phyloP scores from a whole-genome alignment of 2,113 vertebrate genomes.

The Neogale vison region DNA sequence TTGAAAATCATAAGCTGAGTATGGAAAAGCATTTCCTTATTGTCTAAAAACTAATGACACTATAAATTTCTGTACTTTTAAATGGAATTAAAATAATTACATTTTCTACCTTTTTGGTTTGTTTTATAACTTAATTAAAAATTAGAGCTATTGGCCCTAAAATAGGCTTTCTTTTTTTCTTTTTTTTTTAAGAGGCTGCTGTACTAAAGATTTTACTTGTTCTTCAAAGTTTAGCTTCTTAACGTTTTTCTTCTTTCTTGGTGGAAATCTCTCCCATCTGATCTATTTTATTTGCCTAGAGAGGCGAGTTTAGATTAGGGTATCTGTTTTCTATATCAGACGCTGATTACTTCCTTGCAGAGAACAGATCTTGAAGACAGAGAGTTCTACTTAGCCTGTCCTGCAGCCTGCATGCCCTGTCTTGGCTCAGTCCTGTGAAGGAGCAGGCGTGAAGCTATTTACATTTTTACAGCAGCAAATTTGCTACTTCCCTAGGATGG shows the following conservation, averaged over 20 bases:
- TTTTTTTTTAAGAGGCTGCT: constrained; percentile 48
- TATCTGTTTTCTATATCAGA: neutral
- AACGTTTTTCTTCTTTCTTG: neutral
- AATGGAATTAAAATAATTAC: neutral
- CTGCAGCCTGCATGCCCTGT: neutral
- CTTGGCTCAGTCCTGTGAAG: neutral
- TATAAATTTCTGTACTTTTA: neutral
- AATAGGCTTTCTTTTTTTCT: neutral
- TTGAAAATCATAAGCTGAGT: neutral
- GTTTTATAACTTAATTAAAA: neutral
- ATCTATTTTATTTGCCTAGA: constrained; percentile 51
- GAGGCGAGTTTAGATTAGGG: constrained; percentile 34
- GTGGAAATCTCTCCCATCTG: constrained; percentile 38
- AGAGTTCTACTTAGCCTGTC: constrained; percentile 47
- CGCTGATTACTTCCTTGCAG: constrained; percentile 41
- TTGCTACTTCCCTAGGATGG: constrained; percentile 28
- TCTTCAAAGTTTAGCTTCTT: constrained; percentile 34
- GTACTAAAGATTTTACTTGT: neutral
- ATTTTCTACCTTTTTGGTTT: neutral
- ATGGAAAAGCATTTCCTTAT: neutral
- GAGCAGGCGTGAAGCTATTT: constrained; percentile 44
- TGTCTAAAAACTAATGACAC: neutral
- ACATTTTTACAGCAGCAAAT: constrained; percentile 62
- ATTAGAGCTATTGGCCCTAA: constrained; percentile 36
- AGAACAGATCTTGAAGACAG: constrained; percentile 16